These are phyloP conservation scores for Notodonta ziczac DNA, from an alignment of 2,888 invertebrate genomes.

Conservation along the genomic window DNA sequence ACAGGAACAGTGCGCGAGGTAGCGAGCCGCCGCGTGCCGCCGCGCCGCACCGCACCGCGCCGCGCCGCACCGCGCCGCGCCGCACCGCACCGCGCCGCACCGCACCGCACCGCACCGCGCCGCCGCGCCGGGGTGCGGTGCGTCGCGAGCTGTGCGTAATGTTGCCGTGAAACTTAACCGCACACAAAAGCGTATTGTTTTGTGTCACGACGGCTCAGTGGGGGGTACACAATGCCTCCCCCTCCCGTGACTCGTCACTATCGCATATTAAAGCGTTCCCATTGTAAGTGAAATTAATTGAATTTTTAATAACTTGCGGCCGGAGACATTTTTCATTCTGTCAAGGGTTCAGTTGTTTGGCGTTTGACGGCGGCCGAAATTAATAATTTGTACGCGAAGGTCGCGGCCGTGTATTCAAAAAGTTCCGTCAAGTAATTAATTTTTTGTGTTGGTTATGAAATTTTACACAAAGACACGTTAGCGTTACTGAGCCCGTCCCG, in stretches of 20 bases:
- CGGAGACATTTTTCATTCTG: slow-evolving; percentile 35
- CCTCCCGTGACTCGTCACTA: slow-evolving; percentile 49
- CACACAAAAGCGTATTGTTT: slow-evolving; percentile 54
- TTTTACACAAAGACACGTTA: background rate
- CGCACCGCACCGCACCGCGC: too few species aligned
- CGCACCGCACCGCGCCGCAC: too few species aligned
- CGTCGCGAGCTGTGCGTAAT: slow-evolving; percentile 33
- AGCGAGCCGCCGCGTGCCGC: background rate
- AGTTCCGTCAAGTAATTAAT: background rate
- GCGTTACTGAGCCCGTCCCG: background rate
- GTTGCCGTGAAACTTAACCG: slow-evolving; percentile 48
- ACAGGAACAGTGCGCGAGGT: slow-evolving; percentile 7
- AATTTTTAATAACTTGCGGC: slow-evolving; percentile 46
- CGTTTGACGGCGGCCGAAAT: slow-evolving; percentile 7
- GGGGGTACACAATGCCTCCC: background rate
- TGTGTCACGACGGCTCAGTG: slow-evolving; percentile 31
- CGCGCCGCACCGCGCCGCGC: too few species aligned
- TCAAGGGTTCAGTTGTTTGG: slow-evolving; percentile 19
- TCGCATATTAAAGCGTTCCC: slow-evolving; percentile 48
- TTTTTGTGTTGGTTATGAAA: background rate
- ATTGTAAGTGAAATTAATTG: slow-evolving; percentile 47
- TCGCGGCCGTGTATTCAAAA: background rate
- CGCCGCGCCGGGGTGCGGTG: background rate
- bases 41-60: too few species aligned
- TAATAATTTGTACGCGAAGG: slow-evolving; percentile 4